Evolutionary conservation across 2,113 vertebrate species (phyloP).

Genomic region (Apteryx mantelli): DNA sequence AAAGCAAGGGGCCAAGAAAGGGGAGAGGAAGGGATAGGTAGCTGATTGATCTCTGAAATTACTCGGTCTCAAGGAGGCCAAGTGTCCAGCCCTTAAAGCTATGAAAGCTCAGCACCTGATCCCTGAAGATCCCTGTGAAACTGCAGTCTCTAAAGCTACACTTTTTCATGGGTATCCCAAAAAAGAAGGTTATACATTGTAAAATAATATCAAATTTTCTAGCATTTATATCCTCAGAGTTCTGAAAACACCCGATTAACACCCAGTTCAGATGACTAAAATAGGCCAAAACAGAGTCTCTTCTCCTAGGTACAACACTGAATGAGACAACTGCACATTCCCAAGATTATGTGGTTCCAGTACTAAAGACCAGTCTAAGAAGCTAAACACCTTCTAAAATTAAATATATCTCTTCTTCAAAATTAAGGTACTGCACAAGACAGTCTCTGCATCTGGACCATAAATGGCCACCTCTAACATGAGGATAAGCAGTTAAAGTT

Average conservation of each 20-base stretch:
- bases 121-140: background rate
- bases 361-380: background rate
- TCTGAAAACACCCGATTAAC: background rate
- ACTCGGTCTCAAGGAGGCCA: background rate
- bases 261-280: background rate
- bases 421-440: background rate
- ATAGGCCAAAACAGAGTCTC: background rate
- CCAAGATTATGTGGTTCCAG: background rate
- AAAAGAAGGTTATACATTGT: background rate
- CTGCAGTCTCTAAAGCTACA: background rate
- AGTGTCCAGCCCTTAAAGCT: background rate
- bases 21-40: background rate
- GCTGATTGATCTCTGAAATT: background rate
- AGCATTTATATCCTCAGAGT: background rate
- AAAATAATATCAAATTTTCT: background rate
- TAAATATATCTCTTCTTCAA: background rate
- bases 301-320: background rate
- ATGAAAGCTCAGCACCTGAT: background rate
- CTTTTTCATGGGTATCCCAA: background rate
- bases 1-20: background rate
- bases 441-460: accelerated
- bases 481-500: background rate
- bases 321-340: background rate
- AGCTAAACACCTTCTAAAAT: background rate
- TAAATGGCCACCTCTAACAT: background rate